A percentile compares a stretch with the other conserved stretches of the same genome.
phyloP scores from a whole-genome alignment of 1,140 invertebrate genomes.

The Aphaenogaster rudis region DNA sequence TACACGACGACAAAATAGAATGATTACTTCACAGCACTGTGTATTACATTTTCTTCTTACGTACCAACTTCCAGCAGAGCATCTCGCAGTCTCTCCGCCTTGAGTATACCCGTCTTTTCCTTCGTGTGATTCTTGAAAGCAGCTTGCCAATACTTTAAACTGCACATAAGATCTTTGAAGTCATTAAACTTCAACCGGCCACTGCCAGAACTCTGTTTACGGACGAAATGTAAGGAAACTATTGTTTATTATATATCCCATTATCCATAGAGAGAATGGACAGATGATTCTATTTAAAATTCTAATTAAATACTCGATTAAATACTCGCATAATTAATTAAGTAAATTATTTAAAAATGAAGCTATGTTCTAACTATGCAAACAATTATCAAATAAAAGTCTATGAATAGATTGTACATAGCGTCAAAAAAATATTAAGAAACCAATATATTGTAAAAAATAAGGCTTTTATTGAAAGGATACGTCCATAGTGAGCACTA shows the following conservation, averaged over 20 bases:
- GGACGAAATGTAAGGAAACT: conserved; percentile 63
- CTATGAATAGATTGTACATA: not conserved
- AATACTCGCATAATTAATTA: not conserved
- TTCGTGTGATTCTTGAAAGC: conserved; percentile 96
- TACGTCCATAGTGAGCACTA: conserved; percentile 96
- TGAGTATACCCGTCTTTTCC: conserved; percentile 96
- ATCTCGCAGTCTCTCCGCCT: conserved; percentile 94
- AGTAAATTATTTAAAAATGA: not conserved
- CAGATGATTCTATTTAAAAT: not conserved
- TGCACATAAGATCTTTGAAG: conserved; percentile 97
- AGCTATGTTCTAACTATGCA: not conserved
- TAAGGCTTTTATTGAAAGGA: conserved; percentile 82
- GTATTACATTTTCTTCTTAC: conserved; percentile 14
- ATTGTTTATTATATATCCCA: not conserved
- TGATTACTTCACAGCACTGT: not conserved
- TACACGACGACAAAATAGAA: conserved; percentile 6
- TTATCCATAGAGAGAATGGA: not conserved
- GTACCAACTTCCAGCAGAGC: conserved; percentile 93
- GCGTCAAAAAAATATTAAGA: not conserved
- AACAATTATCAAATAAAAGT: conserved; percentile 3
- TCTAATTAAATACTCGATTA: not conserved
- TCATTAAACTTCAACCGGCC: conserved; percentile 94
- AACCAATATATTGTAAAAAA: conserved; percentile 1
- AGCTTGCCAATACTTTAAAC: conserved; percentile 96
- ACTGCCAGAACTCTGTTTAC: conserved; percentile 90